Base-by-base conservation (phyloP, 2,888 invertebrate genomes). In the Aplocera efformata region DNA sequence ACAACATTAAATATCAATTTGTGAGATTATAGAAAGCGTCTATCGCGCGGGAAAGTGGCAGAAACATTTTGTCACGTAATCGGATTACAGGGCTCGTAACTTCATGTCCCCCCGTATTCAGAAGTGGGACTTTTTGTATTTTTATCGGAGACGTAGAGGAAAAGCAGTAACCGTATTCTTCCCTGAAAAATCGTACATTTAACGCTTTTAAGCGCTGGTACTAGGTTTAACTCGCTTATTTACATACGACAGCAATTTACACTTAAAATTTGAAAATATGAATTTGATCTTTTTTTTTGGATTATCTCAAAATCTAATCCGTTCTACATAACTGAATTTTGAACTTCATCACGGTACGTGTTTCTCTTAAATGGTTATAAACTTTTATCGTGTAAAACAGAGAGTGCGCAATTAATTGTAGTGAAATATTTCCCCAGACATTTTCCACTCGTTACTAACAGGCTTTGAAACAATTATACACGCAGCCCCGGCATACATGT, bases 51-150 rank as follows among this genome's bases (percentile, higher is more conserved):
- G 42, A 52, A 47, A 57, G 53, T 55, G 67, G 60, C 63, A 54
- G 58, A 60, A 48, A 63, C 67, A 71, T 74, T 78, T 72, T 70
- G 67, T 68, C 65, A 59, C 61, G 61, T 74, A 77, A 77, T 72
- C 67, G 65, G 70, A 78, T 78, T 77, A 76, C 65, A 58, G 53
- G 52, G 56, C 57, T 60, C 57, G 49, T 61, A 66, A 65, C 63
- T 63, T 54, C 50, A 50, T 56, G 58, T 58, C 42, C 45, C 48
- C 53, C 55, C 52, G 56, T 58, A 60, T 59, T 58, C 54, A 50
- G 49, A 52, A 52, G 47, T 41, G 31, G 30, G 25, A 41, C 33
- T 46, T 44, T 53, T 58, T 50, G 34, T 54, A 36, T 47, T 41
- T 57, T 60, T 65, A 56, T 48, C 34, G 39, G 32, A 45, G 32